Base-by-base conservation (phyloP, 1,140 invertebrate genomes). In the Pseudomyrmex gracilis region DNA sequence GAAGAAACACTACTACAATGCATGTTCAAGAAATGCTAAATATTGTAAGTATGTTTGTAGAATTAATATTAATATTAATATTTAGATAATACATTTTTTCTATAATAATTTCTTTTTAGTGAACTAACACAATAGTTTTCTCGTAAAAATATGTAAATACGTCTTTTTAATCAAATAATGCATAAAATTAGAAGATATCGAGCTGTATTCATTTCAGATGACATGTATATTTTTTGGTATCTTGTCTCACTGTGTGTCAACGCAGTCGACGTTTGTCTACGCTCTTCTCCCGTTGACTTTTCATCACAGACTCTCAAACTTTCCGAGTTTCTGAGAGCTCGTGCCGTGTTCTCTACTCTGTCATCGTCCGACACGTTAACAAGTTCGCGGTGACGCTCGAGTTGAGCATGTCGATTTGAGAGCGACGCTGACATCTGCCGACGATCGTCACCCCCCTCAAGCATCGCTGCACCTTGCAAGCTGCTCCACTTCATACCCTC, bases 401-500 rank as follows among this genome's bases (percentile, higher is more conserved):
- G 83, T 20, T 82, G 34, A 34, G 34, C 70, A 20, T 67, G 76
- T 63, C 12, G 64, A 47, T 71, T 85, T 73, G 61, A 43, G 73
- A 71, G 51, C 13, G 73, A 57, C 78, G 73, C 67, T 85, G 86
- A 89, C 87, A 89, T 77, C 87, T 86, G 87, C 73, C 78, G 57
- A 63, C 84, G 68, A 88, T 89, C 84, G 76, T 88, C 84, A 83
- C 64, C 83, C 64, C 83, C 78, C 83, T 49, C 49, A 53, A 68
- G 61, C 70, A 73, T 85, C 83, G 55, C 58, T 68, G 70, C 87
- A 83, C 77, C 87, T 88, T 85, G 70, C 86, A n/a, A 63, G 67
- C 43, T 57, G 45, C 45, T 49, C 68, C 64, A 55, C 64, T 87
- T 74, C 58, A 63, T 61, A 73, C 24, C 73, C 85, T 82, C 73